phyloP scores from a whole-genome alignment of 2,888 invertebrate species.

The Hypena proboscidalis region DNA sequence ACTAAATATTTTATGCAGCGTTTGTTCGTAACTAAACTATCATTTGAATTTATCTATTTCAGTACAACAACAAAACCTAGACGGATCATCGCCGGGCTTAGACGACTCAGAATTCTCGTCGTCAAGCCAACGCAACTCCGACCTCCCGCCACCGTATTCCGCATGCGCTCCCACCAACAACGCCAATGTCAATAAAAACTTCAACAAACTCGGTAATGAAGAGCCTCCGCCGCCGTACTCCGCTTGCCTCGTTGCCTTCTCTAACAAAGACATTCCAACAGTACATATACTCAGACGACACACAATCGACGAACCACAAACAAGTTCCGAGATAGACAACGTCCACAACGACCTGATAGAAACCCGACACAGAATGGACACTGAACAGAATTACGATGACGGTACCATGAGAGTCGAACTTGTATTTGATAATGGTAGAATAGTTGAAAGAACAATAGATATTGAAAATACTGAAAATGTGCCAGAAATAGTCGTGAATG shows the following conservation, averaged over 20 bases:
- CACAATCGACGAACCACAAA: constrained; percentile 7
- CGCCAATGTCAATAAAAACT: constrained; percentile 1
- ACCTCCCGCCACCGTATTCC: constrained; percentile 68
- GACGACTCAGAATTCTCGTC: constrained; percentile 30
- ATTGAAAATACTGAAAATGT: constrained; percentile 11
- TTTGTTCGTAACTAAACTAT: not conserved
- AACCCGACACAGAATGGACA: constrained; percentile 5
- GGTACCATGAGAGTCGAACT: constrained; percentile 16
- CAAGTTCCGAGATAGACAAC: constrained; percentile 28
- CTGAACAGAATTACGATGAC: constrained; percentile 5
- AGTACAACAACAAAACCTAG: constrained; percentile 38
- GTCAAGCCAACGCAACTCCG: constrained; percentile 35
- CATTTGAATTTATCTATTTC: constrained; percentile 16
- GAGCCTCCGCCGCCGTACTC: constrained; percentile 74
- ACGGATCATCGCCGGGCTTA: constrained; percentile 12
- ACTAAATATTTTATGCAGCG: not conserved
- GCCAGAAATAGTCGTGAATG: constrained; percentile 11
- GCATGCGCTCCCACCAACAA: constrained; percentile 43
- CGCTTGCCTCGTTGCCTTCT: constrained; percentile 58
- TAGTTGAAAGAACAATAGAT: constrained; percentile 35
- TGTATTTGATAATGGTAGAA: constrained; percentile 39
- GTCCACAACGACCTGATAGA: constrained; percentile 27
- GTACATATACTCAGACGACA: constrained; percentile 46
- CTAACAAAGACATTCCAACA: constrained; percentile 52
- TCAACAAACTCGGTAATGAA: constrained; percentile 34